Base-by-base conservation (phyloP, 1,140 invertebrate genomes). In the Heliconius hermathena region DNA sequence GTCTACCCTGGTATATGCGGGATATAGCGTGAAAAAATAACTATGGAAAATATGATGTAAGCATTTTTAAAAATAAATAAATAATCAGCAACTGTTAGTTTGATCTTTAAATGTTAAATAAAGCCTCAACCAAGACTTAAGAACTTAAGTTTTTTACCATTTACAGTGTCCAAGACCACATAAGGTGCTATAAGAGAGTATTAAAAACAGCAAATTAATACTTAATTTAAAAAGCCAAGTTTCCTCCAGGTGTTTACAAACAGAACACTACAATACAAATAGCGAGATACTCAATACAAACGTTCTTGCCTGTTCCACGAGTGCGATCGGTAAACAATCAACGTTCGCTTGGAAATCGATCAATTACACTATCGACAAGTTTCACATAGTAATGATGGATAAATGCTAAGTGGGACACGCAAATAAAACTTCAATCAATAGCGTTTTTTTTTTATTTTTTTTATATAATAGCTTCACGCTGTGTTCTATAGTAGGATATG, bases 321-420 rank as follows among this genome's bases (percentile, higher is more conserved):
- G 33, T 36, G 33, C 33, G 52, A 76, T 76, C 73, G 66, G 66
- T 76, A 76, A 80, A 80, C 78, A 73, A 72, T 80, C 72, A 80
- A 73, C 78, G 41, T 74, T 26, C 74, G 74, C 78, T 71, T 60
- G 70, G 78, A 41, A 76, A 80, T 80, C 78, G 49, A 80, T 80
- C 78, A 80, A 72, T 80, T 74, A 75, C 22, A 52, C 78, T 75
- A 75, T 79, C 66, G 73, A 75, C 73, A 46, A 57, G 78, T 71
- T 75, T 57, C 29, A 77, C 76, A 77, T 77, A 54, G 41, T 71
- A 77, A 77, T 77, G 76, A 77, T 18, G 46, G 46, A 38, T 71
- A 71, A 77, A 52, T 66, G 22, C 60, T 66, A 66, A 66, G 60
- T 66, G 26, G 60, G 60, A 26, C 75, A 54, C 74, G 60, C 29